Base-by-base conservation (phyloP, 2,888 invertebrate genomes). In the Strigamia maritima region DNA sequence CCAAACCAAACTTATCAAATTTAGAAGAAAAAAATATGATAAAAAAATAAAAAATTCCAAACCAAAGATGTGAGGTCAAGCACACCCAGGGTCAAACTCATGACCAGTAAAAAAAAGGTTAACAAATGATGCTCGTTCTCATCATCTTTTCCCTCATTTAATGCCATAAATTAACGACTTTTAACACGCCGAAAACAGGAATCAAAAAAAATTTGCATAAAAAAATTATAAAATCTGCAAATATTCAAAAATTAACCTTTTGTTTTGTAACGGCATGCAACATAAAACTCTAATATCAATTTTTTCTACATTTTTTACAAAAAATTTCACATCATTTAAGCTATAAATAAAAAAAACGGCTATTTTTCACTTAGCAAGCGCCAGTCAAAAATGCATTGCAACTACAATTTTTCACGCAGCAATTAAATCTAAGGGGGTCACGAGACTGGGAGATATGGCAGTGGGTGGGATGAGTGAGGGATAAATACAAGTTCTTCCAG, bases 401-500 rank as follows among this genome's bases (percentile, higher is more conserved):
- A 1, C 26, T 26, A n/a, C 28, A 70, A 70, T 70, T 26, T 70
- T 70, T 70, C 70, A 70, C 70, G 70, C 28, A 28, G 70, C n/a
- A 70, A 70, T 70, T 70, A 70, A 70, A 70, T n/a, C 28, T 70
- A 70, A 70, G 70, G 70, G 70, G 70, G 70, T 70, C 70, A 70
- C 28, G 22, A 65, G 19, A 24, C 60, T 24, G 60, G 70, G 70
- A 28, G 54, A 54, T 54, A 54, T 54, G 54, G 54, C 54, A 54
- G 54, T 54, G 54, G 54, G 54, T 54, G 54, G 54, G 54, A 54
- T 54, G 22, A 54, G 19, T n/a, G 70, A 28, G 70, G 70, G 70
- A 70, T 70, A 70, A 70, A 26, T 70, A 70, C 26, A 28, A n/a
- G 70, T 14, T 70, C 26, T 12, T 70, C 12, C 12, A 65, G n/a